Base-by-base conservation (phyloP, 1,140 invertebrate genomes). In the Drosophila micromelanica region DNA sequence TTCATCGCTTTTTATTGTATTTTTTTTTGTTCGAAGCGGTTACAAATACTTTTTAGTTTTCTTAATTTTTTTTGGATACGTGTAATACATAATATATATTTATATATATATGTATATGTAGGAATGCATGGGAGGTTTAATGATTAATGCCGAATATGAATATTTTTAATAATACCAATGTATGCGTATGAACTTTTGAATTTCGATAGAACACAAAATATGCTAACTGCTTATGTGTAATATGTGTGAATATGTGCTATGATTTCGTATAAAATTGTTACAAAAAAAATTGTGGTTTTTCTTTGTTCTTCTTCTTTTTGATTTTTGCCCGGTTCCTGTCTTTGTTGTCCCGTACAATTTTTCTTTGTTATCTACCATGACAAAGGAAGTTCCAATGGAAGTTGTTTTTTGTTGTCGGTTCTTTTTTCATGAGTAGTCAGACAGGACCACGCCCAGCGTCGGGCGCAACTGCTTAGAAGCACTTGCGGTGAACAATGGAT, bases 401-500 rank as follows among this genome's bases (percentile, higher is more conserved):
- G 63, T 65, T 42, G 17, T 30, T 13, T n/a, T 23, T 12, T n/a
- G 17, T 20, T 46, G 20, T 20, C 4, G 6, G n/a, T 23, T 23
- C 30, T n/a, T n/a, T 7, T 6, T 49, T 45, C 54, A 4, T 46
- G 15, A 35, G 52, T 45, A 27, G 67, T 95, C 68, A 95, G 92
- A 91, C 95, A 95, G 76, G 93, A 56, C 80, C 82, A 87, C 78
- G 75, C 93, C 78, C 82, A 70, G 55, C 55, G 11, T n/a, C n/a
- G n/a, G n/a, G n/a, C n/a, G 30, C 55, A 42, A 35, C 45, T 35
- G 56, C 86, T 97, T 98, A 98, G 95, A 98, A 98, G 94, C 97
- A 98, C 93, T 98, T 98, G 93, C 97, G 95, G 94, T 98, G 97
- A 78, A 98, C 97, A 92, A 98, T 98, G 91, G 96, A 96, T 81